Base-by-base conservation (phyloP, 2,113 vertebrate genomes). In the Microcebus murinus region DNA sequence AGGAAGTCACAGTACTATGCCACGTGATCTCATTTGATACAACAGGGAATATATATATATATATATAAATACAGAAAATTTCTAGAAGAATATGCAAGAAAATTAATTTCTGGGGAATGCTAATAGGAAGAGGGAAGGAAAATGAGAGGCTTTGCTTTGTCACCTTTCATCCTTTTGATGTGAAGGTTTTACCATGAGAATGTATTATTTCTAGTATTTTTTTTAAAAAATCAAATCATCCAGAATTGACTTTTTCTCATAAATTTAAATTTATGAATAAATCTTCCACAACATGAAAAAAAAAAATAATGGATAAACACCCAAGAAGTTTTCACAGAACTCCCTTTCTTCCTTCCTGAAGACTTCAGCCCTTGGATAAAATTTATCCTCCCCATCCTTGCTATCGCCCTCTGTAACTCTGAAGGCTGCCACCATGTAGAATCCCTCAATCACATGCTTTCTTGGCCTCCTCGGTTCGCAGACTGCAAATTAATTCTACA, bases 41-140 rank as follows among this genome's bases (percentile, higher is more conserved):
- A 82, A 82, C 7, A 91, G 50, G 45, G 63, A 94, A 77, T 55
- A 48, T n/a, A 31, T 74, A 5, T 29, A 73, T 94, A 86, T 42
- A 45, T 45, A 45, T 88, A 77, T 67, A 71, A 63, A 63, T 20
- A 48, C 42, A 91, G 70, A 95, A 94, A 77, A 73, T 39, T 48
- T 73, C 94, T 74, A 86, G 52, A 86, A 88, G 29, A 76, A 36
- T 73, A 77, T 91, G 2, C 48, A 65, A 97, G 65, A 94, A 87
- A 88, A 92, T 65, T 79, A 92, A 80, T 91, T 91, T 17, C 86
- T 89, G 63, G 50, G 17, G 89, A 89, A 77, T 74, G 18, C 25
- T 93, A 84, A 84, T 57, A 50, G 59, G 76, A 96, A 76, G 65
- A 87, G 36, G 91, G 23, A 18, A 55, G 20, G 67, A 77, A 8